Percentiles rank a stretch among this genome's conserved stretches.
Evolutionary conservation across 2,797 vertebrate genomes (phyloP).

Genomic region (Ctenopoma kingsleyae): DNA sequence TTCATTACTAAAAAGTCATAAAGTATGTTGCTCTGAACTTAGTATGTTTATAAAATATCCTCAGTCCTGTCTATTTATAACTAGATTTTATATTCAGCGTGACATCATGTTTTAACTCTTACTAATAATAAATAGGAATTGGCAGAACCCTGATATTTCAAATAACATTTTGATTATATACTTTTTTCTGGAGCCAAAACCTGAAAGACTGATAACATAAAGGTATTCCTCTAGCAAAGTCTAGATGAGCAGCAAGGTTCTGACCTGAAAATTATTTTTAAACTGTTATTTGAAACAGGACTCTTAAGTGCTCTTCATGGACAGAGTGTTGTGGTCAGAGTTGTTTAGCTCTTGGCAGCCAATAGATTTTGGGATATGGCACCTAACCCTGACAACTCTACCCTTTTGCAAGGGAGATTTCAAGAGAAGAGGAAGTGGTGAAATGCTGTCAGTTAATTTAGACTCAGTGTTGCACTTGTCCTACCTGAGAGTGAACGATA

Average conservation of each 20-base stretch:
- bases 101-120: slow-evolving; percentile 1
- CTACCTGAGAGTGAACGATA: slow-evolving; percentile 94
- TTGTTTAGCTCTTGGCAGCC: slow-evolving; percentile 22
- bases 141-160: not conserved
- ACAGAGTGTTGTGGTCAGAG: not conserved
- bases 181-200: not conserved
- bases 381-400: slow-evolving; percentile 28
- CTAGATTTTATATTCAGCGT: slow-evolving; percentile 19
- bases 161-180: slow-evolving; percentile 2
- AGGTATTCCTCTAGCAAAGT: slow-evolving; percentile 25
- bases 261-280: slow-evolving; percentile 79
- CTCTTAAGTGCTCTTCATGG: slow-evolving; percentile 45
- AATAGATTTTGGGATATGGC: slow-evolving; percentile 29
- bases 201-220: slow-evolving; percentile 31
- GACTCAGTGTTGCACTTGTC: slow-evolving; percentile 13
- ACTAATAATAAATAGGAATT: not conserved
- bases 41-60: not conserved
- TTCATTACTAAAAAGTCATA: not conserved
- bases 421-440: not conserved
- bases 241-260: slow-evolving; percentile 39
- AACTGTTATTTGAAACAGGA: slow-evolving; percentile 85
- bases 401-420: slow-evolving; percentile 29
- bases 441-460: not conserved
- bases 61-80: not conserved
- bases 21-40: not conserved